Conservation (phyloP, 2,797 vertebrate genomes). For the Sarcoramphus papa region DNA sequence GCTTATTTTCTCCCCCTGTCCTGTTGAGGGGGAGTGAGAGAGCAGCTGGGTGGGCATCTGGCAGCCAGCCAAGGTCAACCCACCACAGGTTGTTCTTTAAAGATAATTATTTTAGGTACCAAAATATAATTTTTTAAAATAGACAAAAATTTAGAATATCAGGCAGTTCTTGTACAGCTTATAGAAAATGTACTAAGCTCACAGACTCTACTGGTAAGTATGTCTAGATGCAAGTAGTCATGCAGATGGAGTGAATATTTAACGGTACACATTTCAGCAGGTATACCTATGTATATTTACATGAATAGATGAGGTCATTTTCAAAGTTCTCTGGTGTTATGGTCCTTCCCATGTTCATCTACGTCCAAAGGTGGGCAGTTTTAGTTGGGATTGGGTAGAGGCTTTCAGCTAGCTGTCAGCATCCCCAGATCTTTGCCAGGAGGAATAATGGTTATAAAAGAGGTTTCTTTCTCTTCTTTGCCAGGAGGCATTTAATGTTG, state of each 20-base stretch:
- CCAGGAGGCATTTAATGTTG: background rate
- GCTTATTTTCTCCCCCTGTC: background rate
- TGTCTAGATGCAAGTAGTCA: background rate
- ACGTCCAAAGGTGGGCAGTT: background rate
- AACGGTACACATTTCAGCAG: fast-evolving
- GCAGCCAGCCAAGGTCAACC: background rate
- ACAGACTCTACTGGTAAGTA: background rate
- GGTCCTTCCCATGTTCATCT: background rate
- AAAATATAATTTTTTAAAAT: background rate
- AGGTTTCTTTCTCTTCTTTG: background rate
- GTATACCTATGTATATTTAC: background rate
- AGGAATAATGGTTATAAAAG: background rate
- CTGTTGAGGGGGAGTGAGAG: background rate
- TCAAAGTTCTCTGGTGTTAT: background rate
- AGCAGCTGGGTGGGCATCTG: background rate
- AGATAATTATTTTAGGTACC: background rate
- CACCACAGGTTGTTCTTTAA: background rate
- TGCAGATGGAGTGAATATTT: background rate
- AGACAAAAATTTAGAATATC: background rate
- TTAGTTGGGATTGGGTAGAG: background rate
- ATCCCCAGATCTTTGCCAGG: background rate
- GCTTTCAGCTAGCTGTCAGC: background rate
- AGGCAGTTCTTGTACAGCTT: background rate
- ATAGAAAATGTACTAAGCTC: background rate
- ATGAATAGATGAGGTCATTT: background rate